Conservation (phyloP, 2,797 vertebrate species). For the Sandelia bainsii region DNA sequence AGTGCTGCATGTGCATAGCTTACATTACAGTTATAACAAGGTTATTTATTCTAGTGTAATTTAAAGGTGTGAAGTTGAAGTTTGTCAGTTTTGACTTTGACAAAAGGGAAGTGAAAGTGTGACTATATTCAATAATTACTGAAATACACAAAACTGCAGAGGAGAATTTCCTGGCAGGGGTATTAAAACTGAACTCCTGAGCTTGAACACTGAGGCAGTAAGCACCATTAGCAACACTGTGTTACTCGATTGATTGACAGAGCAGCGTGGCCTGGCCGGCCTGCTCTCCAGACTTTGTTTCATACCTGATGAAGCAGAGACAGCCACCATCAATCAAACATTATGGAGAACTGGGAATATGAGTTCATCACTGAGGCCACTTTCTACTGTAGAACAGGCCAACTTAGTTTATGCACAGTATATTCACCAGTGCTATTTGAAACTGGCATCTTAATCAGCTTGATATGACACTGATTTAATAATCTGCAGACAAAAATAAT, state of each 20-base stretch:
- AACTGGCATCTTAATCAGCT: too few species aligned
- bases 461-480: too few species aligned
- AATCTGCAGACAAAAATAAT: too few species aligned
- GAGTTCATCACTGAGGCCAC: conserved; percentile 7
- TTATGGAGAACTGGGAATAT: conserved; percentile 31
- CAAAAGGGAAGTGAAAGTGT: not conserved
- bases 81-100: not conserved
- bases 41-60: not conserved
- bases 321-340: conserved; percentile 39
- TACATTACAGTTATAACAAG: not conserved
- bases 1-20: not conserved
- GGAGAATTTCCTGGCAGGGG: too few species aligned
- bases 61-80: not conserved
- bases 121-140: not conserved
- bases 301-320: conserved; percentile 36
- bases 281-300: conserved; percentile 30
- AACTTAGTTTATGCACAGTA: not conserved
- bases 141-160: too few species aligned
- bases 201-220: not conserved
- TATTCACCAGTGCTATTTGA: not conserved
- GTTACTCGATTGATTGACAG: conserved; percentile 18
- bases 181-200: not conserved
- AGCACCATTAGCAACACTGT: not conserved
- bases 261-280: not conserved
- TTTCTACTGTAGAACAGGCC: not conserved